Base-by-base conservation (phyloP, 1,140 invertebrate species). In the Bombus fervidus region DNA sequence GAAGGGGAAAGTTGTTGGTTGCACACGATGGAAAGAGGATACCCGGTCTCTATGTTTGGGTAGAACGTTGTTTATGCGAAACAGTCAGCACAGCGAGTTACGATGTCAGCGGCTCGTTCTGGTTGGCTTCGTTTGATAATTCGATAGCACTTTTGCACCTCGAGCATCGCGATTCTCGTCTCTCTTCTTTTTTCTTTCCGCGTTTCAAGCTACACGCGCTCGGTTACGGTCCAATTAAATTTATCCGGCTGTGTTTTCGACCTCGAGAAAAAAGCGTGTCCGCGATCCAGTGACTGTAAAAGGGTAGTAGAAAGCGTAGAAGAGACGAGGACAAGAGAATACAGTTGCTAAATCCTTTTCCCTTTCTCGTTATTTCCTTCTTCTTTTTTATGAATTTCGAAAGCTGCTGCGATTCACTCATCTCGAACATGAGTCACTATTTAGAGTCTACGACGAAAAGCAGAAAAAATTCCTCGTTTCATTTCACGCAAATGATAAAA, bases 51-150 rank as follows among this genome's bases (percentile, higher is more conserved):
- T 53, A 69, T 74, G 76, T 86, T 87, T 87, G 81, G 79, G n/a
- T 22, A 62, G 82, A 43, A 80, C 59, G 81, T 91, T 91, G 90
- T 91, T 91, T 91, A 91, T 90, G 83, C 76, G 90, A 91, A 91
- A 91, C 69, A 86, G 86, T 84, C 85, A 85, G 73, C 69, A 47
- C 68, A 41, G 31, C 78, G 82, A 91, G 82, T 91, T 88, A 91
- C 88, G 84, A 86, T 91, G 85, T 91, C 90, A 91, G 72, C 62
- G 83, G 86, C 77, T 91, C 89, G 88, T 91, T 90, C 89, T 80
- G 81, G 79, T 81, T 79, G 72, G 86, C 66, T 90, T 90, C 83
- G 77, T 90, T 88, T 90, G 89, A 90, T 90, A 91, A 91, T 90
- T 91, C 89, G 89, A 89, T 89, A 86, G 66, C 66, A 75, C 39